A percentile compares a stretch with the other conserved stretches of the same genome.
These are phyloP conservation scores for Bombus ignitus DNA, from an alignment of 1,140 invertebrate genomes.

Conservation along the genomic window DNA sequence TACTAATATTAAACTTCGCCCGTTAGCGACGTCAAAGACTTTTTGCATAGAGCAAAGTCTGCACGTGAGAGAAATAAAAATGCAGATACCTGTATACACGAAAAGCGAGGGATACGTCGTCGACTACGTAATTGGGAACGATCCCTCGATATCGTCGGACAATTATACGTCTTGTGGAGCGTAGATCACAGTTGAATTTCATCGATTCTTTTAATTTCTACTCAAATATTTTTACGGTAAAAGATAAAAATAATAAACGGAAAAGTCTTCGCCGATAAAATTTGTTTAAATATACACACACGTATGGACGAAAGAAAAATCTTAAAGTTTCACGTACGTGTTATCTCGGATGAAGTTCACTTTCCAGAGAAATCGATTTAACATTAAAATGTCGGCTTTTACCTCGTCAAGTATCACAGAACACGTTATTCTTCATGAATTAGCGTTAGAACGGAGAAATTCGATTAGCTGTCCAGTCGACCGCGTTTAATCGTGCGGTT, in stretches of 20 bases:
- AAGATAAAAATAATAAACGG: no score
- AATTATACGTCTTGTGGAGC: neutral
- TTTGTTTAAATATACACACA: no score
- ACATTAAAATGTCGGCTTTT: neutral
- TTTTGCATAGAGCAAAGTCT: conserved; percentile 41
- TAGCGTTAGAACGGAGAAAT: conserved; percentile 15
- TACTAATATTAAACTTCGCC: conserved; percentile 61
- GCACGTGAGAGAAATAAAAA: conserved; percentile 60
- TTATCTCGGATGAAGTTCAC: neutral
- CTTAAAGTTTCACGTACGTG: neutral
- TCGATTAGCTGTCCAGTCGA: conserved; percentile 15
- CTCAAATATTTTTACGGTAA: fast-evolving
- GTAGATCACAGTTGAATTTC: neutral
- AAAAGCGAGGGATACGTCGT: neutral
- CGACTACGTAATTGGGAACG: neutral
- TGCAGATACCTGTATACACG: neutral
- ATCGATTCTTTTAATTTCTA: neutral
- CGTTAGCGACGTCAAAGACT: conserved; percentile 62
- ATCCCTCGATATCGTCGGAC: neutral
- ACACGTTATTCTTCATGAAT: conserved; percentile 29
- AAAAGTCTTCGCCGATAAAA: no score
- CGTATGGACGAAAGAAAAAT: neutral
- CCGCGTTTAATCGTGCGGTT: conserved; percentile 26
- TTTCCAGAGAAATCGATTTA: neutral
- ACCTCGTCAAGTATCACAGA: conserved; percentile 19